Base-by-base conservation (phyloP, 2,888 invertebrate species). In the Erannis defoliaria region DNA sequence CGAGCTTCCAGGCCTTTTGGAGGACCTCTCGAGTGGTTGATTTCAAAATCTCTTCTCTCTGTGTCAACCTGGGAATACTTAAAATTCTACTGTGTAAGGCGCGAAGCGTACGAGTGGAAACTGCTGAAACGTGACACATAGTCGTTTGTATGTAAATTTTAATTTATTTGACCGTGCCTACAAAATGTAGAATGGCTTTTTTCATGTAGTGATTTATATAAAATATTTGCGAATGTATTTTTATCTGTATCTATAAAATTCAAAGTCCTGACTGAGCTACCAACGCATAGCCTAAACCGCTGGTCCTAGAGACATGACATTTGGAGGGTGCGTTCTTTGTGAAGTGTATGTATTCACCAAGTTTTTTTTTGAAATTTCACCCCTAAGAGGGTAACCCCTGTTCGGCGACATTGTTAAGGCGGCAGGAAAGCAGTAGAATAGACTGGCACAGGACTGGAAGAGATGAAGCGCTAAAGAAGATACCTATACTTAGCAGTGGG, bases 1-100 rank as follows among this genome's bases (percentile, higher is more conserved):
- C 49, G 56, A 59, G 63, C 48, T 66, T 70, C 64, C 54, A 70
- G 62, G 68, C 74, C 74, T 68, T 74, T 72, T 71, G 57, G 62
- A 78, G 75, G 67, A 64, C 63, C 53, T 67, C 64, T 67, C 63
- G 42, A 72, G 67, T 55, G 67, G 62, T 62, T 67, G 68, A 65
- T 72, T 72, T 70, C 72, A 67, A 69, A 64, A 63, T 70, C 59
- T 61, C 23, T 55, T 59, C 35, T 61, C 48, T 51, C 38, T 61
- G 33, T 46, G 45, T 48, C 35, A 40, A 55, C 16, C 23, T 51
- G 40, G 29, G 16, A 35, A 46, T 26, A 40, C 23, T 62, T 43
- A 12, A 42, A 29, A 50, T 55, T 49, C 35, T 19, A 55, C 29
- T 29, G 40, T 21, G 26, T 21, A 3, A 21, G 16, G 29, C 9